Base-by-base conservation (phyloP, 2,888 invertebrate genomes). In the Epinotia nisella region DNA sequence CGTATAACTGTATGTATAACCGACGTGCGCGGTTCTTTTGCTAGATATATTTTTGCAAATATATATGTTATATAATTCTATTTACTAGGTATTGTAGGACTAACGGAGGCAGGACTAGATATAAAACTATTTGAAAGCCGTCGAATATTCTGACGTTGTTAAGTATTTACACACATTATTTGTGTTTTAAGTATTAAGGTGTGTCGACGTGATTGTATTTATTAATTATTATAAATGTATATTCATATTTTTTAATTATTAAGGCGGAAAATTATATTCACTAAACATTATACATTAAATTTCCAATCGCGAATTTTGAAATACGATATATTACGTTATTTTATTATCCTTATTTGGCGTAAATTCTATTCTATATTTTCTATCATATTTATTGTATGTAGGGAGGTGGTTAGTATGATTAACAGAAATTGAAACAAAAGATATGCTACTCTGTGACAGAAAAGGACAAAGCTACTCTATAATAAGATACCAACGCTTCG, bases 91-190 rank as follows among this genome's bases (percentile, higher is more conserved):
- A 78, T 80, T 78, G 74, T 82, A 82, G 76, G 78, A 81, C 72
- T 84, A 77, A 24, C 15, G 39, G 83, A 84, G 83, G 81, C 84
- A 85, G 86, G 85, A 83, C 79, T 85, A 83, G 83, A 82, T 83
- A 81, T 80, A 76, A n/a, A 78, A 80, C 69, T 75, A 74, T 77
- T 76, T 82, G 79, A 79, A 74, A 82, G 79, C 82, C 78, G 82
- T 84, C 83, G 81, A 83, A 81, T 89, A 86, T 87, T 79, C 64
- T 88, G 89, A 88, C 83, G 86, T 88, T 91, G 90, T 92, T 91
- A 88, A 88, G 87, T 88, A 88, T 87, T 87, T 87, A 88, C 84
- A 83, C 87, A 89, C 83, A 82, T 82, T 85, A 85, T 85, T 85
- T 85, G 82, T 86, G 83, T 85, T 86, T 87, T 66, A 55, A 58